These are phyloP conservation scores for Synanceia verrucosa DNA, from an alignment of 2,797 vertebrate species.

Conservation along the genomic window DNA sequence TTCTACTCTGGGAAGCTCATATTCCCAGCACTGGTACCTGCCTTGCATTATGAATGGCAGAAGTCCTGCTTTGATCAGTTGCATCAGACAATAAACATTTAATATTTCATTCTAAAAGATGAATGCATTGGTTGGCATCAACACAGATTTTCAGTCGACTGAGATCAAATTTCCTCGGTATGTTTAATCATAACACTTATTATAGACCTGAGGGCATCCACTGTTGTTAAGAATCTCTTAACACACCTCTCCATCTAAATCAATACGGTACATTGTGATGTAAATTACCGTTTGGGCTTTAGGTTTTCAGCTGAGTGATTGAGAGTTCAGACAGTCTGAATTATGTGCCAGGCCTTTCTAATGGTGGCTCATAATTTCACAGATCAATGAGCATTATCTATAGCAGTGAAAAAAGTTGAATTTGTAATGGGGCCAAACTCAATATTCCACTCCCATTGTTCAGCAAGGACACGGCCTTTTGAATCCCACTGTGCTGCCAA, in stretches of 20 bases:
- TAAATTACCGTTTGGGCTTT: slow-evolving; percentile 70
- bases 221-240: slow-evolving; percentile 69
- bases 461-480: slow-evolving; percentile 71
- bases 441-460: slow-evolving; percentile 78
- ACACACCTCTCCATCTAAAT: slow-evolving; percentile 70
- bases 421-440: slow-evolving; percentile 78
- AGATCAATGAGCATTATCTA: slow-evolving; percentile 84
- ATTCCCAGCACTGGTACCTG: slow-evolving; percentile 44
- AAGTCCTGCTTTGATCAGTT: slow-evolving; percentile 28
- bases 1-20: slow-evolving; percentile 37
- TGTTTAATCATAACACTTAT: slow-evolving; percentile 64
- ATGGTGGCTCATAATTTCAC: slow-evolving; percentile 83
- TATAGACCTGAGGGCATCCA: slow-evolving; percentile 49
- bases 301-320: slow-evolving; percentile 72
- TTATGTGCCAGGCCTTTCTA: slow-evolving; percentile 74
- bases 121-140: slow-evolving; percentile 31
- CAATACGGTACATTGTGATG: slow-evolving; percentile 72
- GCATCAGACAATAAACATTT: slow-evolving; percentile 58
- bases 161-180: slow-evolving; percentile 46
- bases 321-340: slow-evolving; percentile 74
- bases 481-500: slow-evolving; percentile 46
- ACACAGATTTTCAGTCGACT: slow-evolving; percentile 22
- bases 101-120: slow-evolving; percentile 43
- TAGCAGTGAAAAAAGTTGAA: slow-evolving; percentile 69
- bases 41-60: slow-evolving; percentile 38